Base-by-base conservation (phyloP, 2,888 invertebrate species). In the Rotaria sp. region DNA sequence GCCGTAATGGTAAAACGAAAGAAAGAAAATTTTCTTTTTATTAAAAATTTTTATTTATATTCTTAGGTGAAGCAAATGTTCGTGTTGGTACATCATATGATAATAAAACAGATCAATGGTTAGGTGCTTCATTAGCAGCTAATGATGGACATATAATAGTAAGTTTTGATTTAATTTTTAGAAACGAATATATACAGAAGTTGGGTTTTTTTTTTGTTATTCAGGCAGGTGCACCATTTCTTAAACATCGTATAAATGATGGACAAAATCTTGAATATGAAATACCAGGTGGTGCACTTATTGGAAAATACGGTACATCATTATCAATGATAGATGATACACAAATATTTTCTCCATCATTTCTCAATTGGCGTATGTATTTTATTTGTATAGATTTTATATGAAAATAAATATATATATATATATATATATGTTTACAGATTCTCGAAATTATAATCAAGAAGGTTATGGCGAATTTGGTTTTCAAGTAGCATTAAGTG, bases 101-200 rank as follows among this genome's bases (percentile, higher is more conserved):
- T 30, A 85, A 87, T 85, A 85, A 86, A 85, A 86, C 85, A 41
- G 85, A 87, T 84, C 88, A 88, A 85, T 86, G 87, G 86, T 85
- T 88, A 41, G 88, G 88, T 38, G 85, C 88, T 45, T 87, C 86
- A 75, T 67, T 88, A 35, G 84, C 85, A 24, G 87, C 75, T 35
- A 59, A 85, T 30, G 85, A 85, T 50, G 85, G 84, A 18, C 52
- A 59, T 41, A 59, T 84, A 38, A 55, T 84, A 11, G 84, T 52
- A 84, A 57, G 24, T 26, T 67, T 18, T 67, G 30, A 11, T 59
- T 30, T 59, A 30, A 30, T 30, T 7, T n/a, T 59, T 10, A 2
- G 8, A 59, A 30, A 3, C 10, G 57, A 57, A 10, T 26, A n/a
- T 26, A 26, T 57, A 57, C 26, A 57, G n/a, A n/a, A n/a, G n/a